Evolutionary conservation across 2,113 vertebrate genomes (phyloP).

Genomic region (Orycteropus afer): DNA sequence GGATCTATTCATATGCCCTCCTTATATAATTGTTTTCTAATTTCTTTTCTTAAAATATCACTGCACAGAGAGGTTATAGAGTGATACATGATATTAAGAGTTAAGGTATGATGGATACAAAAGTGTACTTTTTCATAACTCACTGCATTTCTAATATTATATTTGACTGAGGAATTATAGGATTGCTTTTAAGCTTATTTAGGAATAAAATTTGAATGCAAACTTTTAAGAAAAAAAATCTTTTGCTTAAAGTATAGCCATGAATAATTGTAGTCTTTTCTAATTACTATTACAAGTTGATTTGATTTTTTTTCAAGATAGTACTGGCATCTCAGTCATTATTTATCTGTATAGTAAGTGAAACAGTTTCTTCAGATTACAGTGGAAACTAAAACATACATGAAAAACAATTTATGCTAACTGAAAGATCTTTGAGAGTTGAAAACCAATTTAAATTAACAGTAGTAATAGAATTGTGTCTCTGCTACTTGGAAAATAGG

Average conservation of each 20-base stretch:
- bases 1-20: background rate
- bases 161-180: background rate
- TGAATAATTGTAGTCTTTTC: conserved; percentile 7
- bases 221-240: background rate
- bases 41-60: conserved; percentile 14
- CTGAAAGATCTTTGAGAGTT: background rate
- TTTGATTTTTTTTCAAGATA: background rate
- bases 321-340: background rate
- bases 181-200: background rate
- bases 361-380: background rate
- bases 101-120: background rate
- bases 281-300: background rate
- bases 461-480: background rate
- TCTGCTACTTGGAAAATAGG: conserved; percentile 5
- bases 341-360: background rate
- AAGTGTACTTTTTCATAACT: background rate
- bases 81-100: background rate
- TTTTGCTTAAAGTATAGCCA: background rate
- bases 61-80: background rate
- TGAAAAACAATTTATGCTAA: background rate
- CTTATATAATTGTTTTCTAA: background rate
- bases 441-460: background rate
- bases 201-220: background rate
- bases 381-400: background rate
- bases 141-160: background rate